phyloP scores from a whole-genome alignment of 2,113 vertebrate species.

The Spheniscus mendiculus region DNA sequence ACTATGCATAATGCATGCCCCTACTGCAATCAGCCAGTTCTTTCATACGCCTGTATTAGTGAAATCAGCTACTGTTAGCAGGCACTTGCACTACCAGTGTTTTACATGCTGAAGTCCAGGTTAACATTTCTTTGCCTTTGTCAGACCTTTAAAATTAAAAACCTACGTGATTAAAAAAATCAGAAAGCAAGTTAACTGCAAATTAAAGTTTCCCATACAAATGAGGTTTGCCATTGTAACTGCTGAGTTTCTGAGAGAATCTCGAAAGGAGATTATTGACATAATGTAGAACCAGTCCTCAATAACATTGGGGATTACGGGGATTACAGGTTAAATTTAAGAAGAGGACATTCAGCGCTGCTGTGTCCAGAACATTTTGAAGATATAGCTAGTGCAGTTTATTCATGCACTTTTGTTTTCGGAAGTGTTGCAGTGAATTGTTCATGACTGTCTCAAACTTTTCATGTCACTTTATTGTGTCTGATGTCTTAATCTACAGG shows the following conservation, averaged over 20 bases:
- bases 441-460: not conserved
- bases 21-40: not conserved
- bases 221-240: not conserved
- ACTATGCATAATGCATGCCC: fast-evolving
- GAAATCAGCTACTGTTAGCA: not conserved
- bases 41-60: not conserved
- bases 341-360: not conserved
- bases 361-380: not conserved
- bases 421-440: not conserved
- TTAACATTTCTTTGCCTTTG: not conserved
- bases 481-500: not conserved
- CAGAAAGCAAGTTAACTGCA: not conserved
- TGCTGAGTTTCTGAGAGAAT: not conserved
- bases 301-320: not conserved
- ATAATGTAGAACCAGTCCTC: not conserved
- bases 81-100: not conserved
- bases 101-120: not conserved
- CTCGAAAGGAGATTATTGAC: not conserved
- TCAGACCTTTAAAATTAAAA: not conserved
- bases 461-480: not conserved
- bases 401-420: not conserved
- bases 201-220: not conserved
- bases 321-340: not conserved
- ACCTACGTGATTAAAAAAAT: not conserved
- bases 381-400: not conserved